Evolutionary conservation across 2,888 invertebrate species (phyloP).

Genomic region (Xylophagus ater): DNA sequence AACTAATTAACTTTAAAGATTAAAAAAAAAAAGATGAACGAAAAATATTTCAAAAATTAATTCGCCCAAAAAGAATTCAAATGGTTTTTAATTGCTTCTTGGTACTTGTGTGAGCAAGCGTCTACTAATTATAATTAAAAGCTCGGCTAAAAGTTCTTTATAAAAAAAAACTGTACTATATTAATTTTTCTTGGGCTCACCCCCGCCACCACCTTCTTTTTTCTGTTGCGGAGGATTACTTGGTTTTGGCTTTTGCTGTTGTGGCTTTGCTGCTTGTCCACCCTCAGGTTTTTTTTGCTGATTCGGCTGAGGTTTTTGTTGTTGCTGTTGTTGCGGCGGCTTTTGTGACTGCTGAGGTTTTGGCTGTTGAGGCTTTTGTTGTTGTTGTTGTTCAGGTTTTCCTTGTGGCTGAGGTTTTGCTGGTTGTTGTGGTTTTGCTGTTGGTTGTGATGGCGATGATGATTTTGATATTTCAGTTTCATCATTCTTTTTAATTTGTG

Average conservation of each 20-base stretch:
- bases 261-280: constrained; percentile 8
- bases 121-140: too few species aligned
- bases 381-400: constrained; percentile 10
- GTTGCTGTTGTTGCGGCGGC: constrained; percentile 16
- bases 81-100: too few species aligned
- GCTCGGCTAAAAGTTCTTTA: too few species aligned
- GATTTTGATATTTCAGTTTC: too few species aligned
- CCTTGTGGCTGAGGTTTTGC: background rate
- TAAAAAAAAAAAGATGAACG: too few species aligned
- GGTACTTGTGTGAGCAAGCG: too few species aligned
- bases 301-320: constrained; percentile 14
- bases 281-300: constrained; percentile 3
- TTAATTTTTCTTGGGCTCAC: too few species aligned
- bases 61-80: too few species aligned
- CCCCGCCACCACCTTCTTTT: too few species aligned
- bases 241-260: constrained; percentile 17
- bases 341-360: constrained; percentile 16
- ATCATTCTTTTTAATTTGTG: constrained; percentile 9
- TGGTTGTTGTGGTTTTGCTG: constrained; percentile 2
- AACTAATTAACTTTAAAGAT: too few species aligned
- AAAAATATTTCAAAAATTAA: too few species aligned
- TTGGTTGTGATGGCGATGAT: constrained; percentile 3
- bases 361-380: constrained; percentile 14
- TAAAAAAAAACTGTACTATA: too few species aligned
- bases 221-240: constrained; percentile 13